phyloP scores from a whole-genome alignment of 1,140 invertebrate species.

The Pararge aegeria region DNA sequence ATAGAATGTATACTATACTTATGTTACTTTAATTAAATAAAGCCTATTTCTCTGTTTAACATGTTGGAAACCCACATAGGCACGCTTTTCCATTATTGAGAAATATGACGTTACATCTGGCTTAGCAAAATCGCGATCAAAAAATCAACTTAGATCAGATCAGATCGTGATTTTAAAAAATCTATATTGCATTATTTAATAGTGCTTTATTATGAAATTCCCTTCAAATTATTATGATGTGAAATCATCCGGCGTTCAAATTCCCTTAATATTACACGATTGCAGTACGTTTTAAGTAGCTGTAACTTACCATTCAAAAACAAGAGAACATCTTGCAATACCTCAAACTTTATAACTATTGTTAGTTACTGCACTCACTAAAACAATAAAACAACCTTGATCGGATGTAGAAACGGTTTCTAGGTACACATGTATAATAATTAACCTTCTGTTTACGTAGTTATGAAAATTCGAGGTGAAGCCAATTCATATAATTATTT shows the following conservation, averaged over 20 bases:
- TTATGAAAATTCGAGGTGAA: constrained; percentile 40
- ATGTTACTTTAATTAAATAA: too few species aligned
- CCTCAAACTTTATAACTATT: constrained; percentile 8
- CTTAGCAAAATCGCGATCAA: too few species aligned
- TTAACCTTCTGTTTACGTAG: constrained; percentile 41
- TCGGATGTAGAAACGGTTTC: constrained; percentile 39
- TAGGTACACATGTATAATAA: constrained; percentile 34
- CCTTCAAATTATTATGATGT: neutral
- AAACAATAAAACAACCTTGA: constrained; percentile 32
- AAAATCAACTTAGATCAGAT: too few species aligned
- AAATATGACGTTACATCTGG: too few species aligned
- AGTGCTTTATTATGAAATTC: neutral
- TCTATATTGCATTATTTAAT: too few species aligned
- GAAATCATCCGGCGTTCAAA: too few species aligned
- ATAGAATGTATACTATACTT: too few species aligned
- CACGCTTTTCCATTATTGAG: too few species aligned
- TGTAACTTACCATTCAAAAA: neutral
- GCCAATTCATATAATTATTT: constrained; percentile 34
- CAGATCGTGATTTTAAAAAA: too few species aligned
- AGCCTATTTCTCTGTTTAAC: too few species aligned
- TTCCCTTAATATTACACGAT: neutral
- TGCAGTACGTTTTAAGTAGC: constrained; percentile 1
- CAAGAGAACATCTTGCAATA: constrained; percentile 9
- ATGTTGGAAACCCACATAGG: too few species aligned
- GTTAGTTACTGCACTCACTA: constrained; percentile 12